Percentiles rank a stretch among this genome's conserved stretches.
phyloP scores from a whole-genome alignment of 2,888 invertebrate genomes.

The Lasioglossum lativentre region DNA sequence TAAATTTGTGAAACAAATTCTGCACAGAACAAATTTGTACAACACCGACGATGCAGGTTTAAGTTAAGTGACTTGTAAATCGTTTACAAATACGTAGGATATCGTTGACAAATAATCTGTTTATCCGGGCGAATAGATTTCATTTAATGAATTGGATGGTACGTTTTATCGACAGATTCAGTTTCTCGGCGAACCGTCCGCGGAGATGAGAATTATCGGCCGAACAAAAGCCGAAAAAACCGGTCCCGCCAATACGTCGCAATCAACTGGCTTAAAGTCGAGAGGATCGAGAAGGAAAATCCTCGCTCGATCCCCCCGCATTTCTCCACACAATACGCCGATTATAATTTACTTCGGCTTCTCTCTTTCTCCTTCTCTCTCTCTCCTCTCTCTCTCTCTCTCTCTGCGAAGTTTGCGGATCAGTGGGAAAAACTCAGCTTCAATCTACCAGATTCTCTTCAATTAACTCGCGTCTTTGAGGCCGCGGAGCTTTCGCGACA shows the following conservation, averaged over 20 bases:
- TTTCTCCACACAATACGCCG: conserved; percentile 40
- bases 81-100: not conserved
- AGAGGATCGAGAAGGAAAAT: conserved; percentile 39
- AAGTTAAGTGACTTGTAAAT: not conserved
- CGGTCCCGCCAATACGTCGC: conserved; percentile 18
- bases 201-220: conserved; percentile 18
- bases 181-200: not conserved
- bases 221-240: conserved; percentile 13
- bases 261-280: conserved; percentile 26
- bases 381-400: not conserved
- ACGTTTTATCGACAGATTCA: not conserved
- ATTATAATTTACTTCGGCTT: conserved; percentile 46
- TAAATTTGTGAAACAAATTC: not conserved
- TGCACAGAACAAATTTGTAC: conserved; percentile 14
- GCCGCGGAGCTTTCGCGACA: conserved; percentile 12
- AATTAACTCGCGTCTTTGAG: conserved; percentile 30
- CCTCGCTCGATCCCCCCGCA: not conserved
- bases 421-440: conserved; percentile 13
- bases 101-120: not conserved
- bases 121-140: not conserved
- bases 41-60: not conserved
- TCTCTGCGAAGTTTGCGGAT: conserved; percentile 30
- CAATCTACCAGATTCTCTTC: conserved; percentile 24
- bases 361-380: not conserved
- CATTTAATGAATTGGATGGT: not conserved